These are phyloP conservation scores for Dynastes maya DNA, from an alignment of 2,888 invertebrate species.

Conservation along the genomic window DNA sequence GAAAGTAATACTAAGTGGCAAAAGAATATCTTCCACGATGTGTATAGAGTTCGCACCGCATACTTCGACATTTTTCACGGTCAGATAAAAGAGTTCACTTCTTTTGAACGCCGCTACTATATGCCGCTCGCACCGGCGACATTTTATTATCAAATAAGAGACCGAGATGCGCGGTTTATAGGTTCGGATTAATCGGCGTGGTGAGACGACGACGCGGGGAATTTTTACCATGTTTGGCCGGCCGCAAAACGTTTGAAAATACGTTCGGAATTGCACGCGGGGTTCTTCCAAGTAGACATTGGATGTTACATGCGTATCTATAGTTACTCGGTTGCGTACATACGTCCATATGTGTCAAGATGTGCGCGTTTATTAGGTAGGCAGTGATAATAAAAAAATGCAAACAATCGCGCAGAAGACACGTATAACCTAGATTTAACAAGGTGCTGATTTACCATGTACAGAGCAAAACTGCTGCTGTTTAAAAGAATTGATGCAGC, in stretches of 20 bases:
- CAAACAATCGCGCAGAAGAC: neutral
- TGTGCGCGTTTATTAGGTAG: too few relatives aligned
- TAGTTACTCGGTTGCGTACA: neutral
- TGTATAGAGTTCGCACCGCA: slow-evolving; percentile 40
- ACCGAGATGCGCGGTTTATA: slow-evolving; percentile 36
- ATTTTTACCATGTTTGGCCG: slow-evolving; percentile 42
- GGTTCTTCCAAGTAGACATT: slow-evolving; percentile 19
- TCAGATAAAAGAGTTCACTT: slow-evolving; percentile 47
- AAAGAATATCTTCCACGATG: slow-evolving; percentile 1
- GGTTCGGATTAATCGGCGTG: slow-evolving; percentile 21
- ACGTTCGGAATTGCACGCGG: slow-evolving; percentile 27
- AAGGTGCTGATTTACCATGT: neutral
- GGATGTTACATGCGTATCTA: neutral
- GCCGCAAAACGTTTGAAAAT: slow-evolving; percentile 32
- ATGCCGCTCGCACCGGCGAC: slow-evolving; percentile 40
- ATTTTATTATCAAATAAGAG: slow-evolving; percentile 51
- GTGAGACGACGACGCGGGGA: slow-evolving; percentile 11
- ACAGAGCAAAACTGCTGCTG: too few relatives aligned
- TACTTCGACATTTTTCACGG: slow-evolving; percentile 52
- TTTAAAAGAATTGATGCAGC: too few relatives aligned
- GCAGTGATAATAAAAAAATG: neutral
- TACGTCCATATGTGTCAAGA: neutral
- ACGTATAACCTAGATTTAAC: neutral
- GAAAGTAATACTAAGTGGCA: too few relatives aligned
- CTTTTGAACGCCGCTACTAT: slow-evolving; percentile 39